phyloP scores from a whole-genome alignment of 2,888 invertebrate genomes.

The Cephus nigrinus region DNA sequence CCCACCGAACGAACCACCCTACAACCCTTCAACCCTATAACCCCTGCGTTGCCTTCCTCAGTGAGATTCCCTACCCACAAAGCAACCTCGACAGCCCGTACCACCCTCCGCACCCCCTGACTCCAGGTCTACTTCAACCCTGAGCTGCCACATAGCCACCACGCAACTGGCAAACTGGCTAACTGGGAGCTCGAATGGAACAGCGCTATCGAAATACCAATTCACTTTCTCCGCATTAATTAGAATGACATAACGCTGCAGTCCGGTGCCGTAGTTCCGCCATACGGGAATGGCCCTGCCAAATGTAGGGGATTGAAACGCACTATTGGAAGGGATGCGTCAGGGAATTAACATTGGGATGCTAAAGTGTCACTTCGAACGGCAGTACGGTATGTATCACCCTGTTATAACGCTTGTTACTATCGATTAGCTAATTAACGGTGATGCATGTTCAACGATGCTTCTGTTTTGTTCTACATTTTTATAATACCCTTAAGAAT shows the following conservation, averaged over 20 bases:
- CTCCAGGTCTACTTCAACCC: constrained; percentile 19
- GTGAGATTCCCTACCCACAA: background rate
- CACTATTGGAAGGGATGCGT: background rate
- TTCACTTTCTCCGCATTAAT: constrained; percentile 38
- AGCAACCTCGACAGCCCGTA: background rate
- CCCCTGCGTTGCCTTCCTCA: constrained; percentile 10
- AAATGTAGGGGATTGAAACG: constrained; percentile 1
- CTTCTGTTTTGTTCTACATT: background rate
- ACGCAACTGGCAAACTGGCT: constrained; percentile 19
- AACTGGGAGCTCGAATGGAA: constrained; percentile 22
- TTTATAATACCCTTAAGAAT: background rate
- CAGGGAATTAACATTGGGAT: background rate
- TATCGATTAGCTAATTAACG: background rate
- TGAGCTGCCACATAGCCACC: constrained; percentile 5
- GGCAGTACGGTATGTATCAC: background rate
- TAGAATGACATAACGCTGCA: constrained; percentile 28
- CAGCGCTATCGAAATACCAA: constrained; percentile 29
- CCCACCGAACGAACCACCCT: constrained; percentile 11
- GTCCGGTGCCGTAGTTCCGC: background rate
- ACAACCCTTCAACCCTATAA: constrained; percentile 14
- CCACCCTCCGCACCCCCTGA: constrained; percentile 16
- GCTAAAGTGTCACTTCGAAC: background rate
- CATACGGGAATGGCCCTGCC: background rate
- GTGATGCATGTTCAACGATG: background rate
- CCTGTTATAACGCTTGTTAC: background rate